Evolutionary conservation across 2,113 vertebrate species (phyloP), one percentile per base, ranked within the genome.

Genomic region (Acinonyx jubatus): DNA sequence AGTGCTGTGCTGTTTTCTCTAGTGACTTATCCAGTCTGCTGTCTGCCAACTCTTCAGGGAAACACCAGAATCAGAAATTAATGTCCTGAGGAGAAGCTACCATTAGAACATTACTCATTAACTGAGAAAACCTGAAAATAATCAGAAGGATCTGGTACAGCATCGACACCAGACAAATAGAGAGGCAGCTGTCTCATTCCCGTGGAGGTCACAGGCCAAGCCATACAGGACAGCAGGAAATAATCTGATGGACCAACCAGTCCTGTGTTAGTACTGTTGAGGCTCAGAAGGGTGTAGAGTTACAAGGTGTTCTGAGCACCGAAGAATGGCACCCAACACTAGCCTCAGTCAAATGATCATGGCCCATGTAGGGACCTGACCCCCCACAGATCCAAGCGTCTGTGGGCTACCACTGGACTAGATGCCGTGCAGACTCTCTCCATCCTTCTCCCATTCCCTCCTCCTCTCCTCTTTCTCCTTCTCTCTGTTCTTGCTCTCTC

Each of bases 101-200:
- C 57, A 63, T n/a, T 27, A 90, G 87, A 87, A 89, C 12, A 31
- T 88, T 88, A 88, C 23, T 91, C 80, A 94, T 91, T 87, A 96
- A 96, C 65, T 65, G 57, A 76, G 61, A 89, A 94, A 86, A 81
- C 38, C 82, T 85, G 50, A 74, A 87, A 86, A 48, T 68, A 63
- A 69, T 31, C 92, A 69, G 87, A 68, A 73, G 65, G 36, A 93
- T 76, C 63, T 89, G 48, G 36, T 68, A 38, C 25, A 48, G 33
- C 50, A 50, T 1, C 10, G 27, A 45, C 55, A 41, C 6, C 65
- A 86, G 65, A 94, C 80, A 41, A 29, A 52, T 12, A 3, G 3
- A 33, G 81, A 66, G 8, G 16, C 31, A 31, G 1, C 31, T 19
- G 3, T 33, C 89, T 71, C 27, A 0, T 92, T 63, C 41, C 76